Conservation (phyloP, 2,797 vertebrate species). For the Lindbergichthys nudifrons region DNA sequence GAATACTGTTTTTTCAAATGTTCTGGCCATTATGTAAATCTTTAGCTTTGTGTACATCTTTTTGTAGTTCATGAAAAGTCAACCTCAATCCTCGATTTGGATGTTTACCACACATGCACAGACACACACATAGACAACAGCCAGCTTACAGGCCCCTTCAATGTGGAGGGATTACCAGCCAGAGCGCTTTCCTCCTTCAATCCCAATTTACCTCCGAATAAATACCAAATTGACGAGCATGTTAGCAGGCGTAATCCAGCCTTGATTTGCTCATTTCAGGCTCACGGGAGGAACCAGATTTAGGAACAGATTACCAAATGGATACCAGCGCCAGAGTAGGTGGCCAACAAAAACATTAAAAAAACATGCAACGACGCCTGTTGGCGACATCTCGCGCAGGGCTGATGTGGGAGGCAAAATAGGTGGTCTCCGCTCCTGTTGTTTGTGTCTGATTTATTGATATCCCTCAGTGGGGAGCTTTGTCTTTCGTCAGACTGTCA, state of each 20-base stretch:
- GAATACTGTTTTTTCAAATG: constrained; percentile 4
- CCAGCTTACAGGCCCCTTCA: constrained; percentile 44
- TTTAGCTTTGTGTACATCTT: neutral
- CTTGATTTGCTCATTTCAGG: constrained; percentile 76
- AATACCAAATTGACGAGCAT: constrained; percentile 72
- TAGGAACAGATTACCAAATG: constrained; percentile 85
- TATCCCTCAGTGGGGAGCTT: constrained; percentile 76
- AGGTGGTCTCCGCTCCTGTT: constrained; percentile 76
- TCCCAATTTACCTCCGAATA: constrained; percentile 78
- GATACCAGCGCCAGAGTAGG: constrained; percentile 69
- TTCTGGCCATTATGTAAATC: neutral
- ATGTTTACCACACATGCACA: constrained; percentile 48
- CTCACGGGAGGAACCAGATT: constrained; percentile 18
- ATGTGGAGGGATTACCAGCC: constrained; percentile 63
- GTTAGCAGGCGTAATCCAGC: constrained; percentile 85
- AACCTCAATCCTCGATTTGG: constrained; percentile 26
- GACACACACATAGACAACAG: constrained; percentile 47
- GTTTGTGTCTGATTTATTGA: constrained; percentile 81
- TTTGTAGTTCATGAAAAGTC: constrained; percentile 16
- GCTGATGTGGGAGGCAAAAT: constrained; percentile 61
- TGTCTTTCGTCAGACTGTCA: constrained; percentile 77
- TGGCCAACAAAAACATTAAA: constrained; percentile 65
- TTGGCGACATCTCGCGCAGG: constrained; percentile 32
- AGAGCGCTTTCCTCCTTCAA: constrained; percentile 58
- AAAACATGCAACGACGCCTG: constrained; percentile 48